Evolutionary conservation across 2,888 invertebrate genomes (phyloP), one percentile per base, ranked within the genome.

Genomic region (Tinea semifulvella): DNA sequence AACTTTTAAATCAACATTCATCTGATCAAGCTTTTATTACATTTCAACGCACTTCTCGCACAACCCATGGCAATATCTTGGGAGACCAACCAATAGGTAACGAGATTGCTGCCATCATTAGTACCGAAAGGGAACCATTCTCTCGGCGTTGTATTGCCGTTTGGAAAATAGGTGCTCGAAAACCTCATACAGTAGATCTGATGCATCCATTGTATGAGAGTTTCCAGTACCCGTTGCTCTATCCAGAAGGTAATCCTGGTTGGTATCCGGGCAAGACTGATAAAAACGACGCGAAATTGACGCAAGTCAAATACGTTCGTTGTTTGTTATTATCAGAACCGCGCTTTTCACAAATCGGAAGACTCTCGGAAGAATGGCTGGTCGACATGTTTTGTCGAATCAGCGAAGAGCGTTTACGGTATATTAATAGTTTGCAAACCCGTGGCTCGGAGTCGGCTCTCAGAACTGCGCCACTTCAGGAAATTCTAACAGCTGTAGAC

Each of bases 161-260:
- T 13, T 48, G 49, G 50, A 50, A 50, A 42, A 18, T 48, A 42
- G 48, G 48, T 2, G 17, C 25, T 8, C 42, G 26, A n/a, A 48
- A 18, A 17, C 46, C 46, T 26, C 46, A 44, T 25, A 42, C 25
- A 20, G 42, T 48, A 20, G 46, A 48, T 38, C 44, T 48, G 10
- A 38, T 46, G 22, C 40, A 44, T 25, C 42, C 40, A 5, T 44
- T 44, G 7, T 48, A 48, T 40, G 48, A 47, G 38, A 31, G 19
- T 25, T 48, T 46, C 40, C 46, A 46, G 14, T 45, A 26, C 26
- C 45, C 45, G 4, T 16, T 45, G 5, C 26, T 45, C 2, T 45
- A 38, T 38, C 45, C 45, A 2, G 19, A 38, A 11, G 45, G 45
- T 10, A 38, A n/a, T 17, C 13, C 26, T 14, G 38, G 38, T 25